Percentiles rank a stretch among this genome's conserved stretches.
phyloP scores from a whole-genome alignment of 2,797 vertebrate species.

The Enteromius argenteus region DNA sequence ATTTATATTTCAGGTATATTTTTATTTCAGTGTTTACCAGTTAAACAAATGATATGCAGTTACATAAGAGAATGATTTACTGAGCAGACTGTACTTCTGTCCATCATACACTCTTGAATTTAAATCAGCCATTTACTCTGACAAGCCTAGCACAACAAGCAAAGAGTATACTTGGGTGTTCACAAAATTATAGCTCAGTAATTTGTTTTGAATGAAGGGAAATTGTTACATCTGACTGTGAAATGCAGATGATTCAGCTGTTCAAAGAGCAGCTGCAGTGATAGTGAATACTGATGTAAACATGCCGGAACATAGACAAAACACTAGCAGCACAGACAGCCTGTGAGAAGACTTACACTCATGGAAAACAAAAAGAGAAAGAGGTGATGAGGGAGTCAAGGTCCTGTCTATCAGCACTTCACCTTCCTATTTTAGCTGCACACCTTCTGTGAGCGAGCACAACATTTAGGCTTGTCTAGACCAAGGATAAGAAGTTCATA shows the following conservation, averaged over 20 bases:
- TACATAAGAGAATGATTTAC: not conserved
- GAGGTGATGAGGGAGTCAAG: conserved; percentile 8
- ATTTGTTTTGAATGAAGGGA: not conserved
- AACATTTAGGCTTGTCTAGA: not conserved
- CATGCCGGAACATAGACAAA: conserved; percentile 20
- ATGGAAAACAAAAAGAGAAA: not conserved
- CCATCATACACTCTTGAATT: not conserved
- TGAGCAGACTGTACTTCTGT: not conserved
- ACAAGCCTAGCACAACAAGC: not conserved
- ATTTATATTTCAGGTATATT: not conserved
- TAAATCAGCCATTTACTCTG: not conserved
- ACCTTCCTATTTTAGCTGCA: not conserved
- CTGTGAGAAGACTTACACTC: not conserved
- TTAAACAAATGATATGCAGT: not conserved
- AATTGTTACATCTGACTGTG: conserved; percentile 19
- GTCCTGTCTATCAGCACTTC: conserved; percentile 1
- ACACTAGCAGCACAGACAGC: conserved; percentile 8
- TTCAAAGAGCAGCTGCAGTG: conserved; percentile 26
- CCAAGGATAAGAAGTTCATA: not conserved
- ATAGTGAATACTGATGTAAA: conserved; percentile 27
- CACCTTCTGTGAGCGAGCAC: not conserved
- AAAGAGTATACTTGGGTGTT: not conserved
- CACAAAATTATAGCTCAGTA: not conserved
- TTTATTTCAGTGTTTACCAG: not conserved
- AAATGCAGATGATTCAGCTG: conserved; percentile 9